A percentile compares a stretch with the other conserved stretches of the same genome.
Evolutionary conservation across 1,140 invertebrate species (phyloP).

Genomic region (Leptinotarsa lineolata): DNA sequence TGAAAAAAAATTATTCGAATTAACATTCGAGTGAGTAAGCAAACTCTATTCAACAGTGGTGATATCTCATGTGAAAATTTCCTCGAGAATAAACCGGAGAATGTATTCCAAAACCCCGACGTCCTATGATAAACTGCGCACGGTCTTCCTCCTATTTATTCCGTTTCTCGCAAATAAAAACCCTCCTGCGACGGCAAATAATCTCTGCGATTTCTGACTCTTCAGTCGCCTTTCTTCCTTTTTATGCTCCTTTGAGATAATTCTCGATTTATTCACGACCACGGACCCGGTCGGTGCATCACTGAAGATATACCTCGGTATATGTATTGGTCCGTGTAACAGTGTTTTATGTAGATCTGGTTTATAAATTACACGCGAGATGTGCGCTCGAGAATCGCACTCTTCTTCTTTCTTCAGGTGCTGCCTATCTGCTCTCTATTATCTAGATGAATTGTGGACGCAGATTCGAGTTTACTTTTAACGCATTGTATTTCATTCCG

Average conservation of each 20-base stretch:
- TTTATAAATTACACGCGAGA: conserved; percentile 21
- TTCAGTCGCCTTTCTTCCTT: background rate
- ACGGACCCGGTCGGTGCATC: background rate
- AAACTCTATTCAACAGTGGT: too few relatives aligned
- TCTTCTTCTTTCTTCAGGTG: conserved; percentile 12
- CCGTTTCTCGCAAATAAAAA: background rate
- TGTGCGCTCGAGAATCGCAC: conserved; percentile 11
- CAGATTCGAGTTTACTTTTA: conserved; percentile 11
- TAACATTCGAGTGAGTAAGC: too few relatives aligned
- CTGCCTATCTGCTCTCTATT: conserved; percentile 15
- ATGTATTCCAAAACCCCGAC: too few relatives aligned
- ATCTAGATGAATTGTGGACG: conserved; percentile 15
- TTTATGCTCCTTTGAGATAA: conserved; percentile 9
- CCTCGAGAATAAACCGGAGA: too few relatives aligned
- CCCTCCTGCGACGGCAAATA: background rate
- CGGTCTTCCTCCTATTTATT: too few relatives aligned
- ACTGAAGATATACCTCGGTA: background rate
- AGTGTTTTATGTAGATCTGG: conserved; percentile 28
- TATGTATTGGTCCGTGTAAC: conserved; percentile 23
- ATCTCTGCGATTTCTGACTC: background rate
- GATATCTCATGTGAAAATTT: too few relatives aligned
- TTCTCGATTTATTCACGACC: conserved; percentile 16
- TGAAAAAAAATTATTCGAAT: too few relatives aligned
- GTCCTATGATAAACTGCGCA: too few relatives aligned
- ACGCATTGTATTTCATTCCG: conserved; percentile 1